phyloP scores from a whole-genome alignment of 30 jellyfish, hydroid and myxozoan species.

The Cassiopea xamachana region DNA sequence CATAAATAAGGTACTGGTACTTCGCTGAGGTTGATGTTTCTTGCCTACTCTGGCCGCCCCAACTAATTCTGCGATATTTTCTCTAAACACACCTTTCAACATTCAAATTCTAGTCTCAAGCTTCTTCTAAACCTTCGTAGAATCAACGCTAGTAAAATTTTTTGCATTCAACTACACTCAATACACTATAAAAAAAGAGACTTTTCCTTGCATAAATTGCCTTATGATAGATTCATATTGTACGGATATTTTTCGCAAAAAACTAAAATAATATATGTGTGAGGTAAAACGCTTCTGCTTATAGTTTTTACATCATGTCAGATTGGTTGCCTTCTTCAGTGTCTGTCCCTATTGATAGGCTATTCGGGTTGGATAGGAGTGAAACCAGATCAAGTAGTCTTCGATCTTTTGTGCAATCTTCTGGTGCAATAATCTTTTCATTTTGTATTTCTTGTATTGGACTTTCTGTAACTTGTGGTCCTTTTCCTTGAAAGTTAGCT shows the following conservation, averaged over 20 bases:
- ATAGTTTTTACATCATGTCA: not conserved
- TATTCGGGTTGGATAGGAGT: constrained; percentile 29
- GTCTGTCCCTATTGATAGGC: not conserved
- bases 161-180: no score
- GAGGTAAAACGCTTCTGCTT: not conserved
- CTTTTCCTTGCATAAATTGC: no score
- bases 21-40: no score
- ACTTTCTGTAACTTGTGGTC: not conserved
- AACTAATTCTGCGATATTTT: no score
- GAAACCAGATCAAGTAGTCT: constrained; percentile 52
- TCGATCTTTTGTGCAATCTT: constrained; percentile 41
- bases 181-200: no score
- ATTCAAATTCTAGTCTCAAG: no score
- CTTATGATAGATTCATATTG: not conserved
- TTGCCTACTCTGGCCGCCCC: no score
- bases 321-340: not conserved
- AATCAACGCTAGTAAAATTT: no score
- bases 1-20: no score
- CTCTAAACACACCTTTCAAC: no score
- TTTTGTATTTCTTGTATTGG: not conserved
- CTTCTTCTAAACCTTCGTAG: no score
- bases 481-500: constrained; percentile 44
- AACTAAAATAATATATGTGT: not conserved
- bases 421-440: not conserved
- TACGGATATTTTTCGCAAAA: not conserved